phyloP scores from a whole-genome alignment of 1,140 invertebrate genomes.

The Trichoplusia ni region DNA sequence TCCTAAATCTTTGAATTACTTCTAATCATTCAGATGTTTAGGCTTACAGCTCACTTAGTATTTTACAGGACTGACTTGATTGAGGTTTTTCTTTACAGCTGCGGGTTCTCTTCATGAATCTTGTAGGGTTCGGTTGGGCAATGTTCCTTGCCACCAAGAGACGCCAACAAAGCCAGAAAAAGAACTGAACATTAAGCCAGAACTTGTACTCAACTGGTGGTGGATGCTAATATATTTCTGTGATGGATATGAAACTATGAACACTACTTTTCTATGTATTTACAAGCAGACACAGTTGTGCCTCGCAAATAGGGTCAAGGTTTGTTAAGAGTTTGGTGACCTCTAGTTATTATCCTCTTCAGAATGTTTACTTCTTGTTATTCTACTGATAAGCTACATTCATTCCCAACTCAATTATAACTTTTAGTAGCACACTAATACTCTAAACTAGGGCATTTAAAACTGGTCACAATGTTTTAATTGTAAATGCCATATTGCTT shows the following conservation, averaged over 20 bases:
- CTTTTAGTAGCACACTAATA: too few relatives aligned
- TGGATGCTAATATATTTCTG: constrained; percentile 28
- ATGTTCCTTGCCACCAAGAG: constrained; percentile 84
- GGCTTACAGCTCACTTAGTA: too few relatives aligned
- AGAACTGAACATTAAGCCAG: constrained; percentile 35
- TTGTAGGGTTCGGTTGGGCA: constrained; percentile 87
- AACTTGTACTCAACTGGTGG: constrained; percentile 30
- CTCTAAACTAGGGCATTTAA: too few relatives aligned
- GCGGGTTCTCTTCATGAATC: constrained; percentile 84
- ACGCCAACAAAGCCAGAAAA: constrained; percentile 63
- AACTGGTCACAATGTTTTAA: too few relatives aligned
- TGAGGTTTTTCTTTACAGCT: constrained; percentile 84
- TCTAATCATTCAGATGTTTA: too few relatives aligned
- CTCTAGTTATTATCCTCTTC: background rate
- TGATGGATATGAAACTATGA: constrained; percentile 1
- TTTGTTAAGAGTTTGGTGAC: background rate
- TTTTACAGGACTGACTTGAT: too few relatives aligned
- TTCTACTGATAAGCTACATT: constrained; percentile 1
- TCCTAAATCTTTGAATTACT: too few relatives aligned
- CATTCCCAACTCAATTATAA: background rate
- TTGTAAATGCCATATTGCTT: too few relatives aligned
- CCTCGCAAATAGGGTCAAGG: background rate
- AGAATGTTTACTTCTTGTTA: background rate
- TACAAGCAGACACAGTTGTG: background rate
- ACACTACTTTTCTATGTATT: constrained; percentile 9